These are phyloP conservation scores for Tragelaphus oryx DNA, from an alignment of 2,797 vertebrate species.

Conservation along the genomic window DNA sequence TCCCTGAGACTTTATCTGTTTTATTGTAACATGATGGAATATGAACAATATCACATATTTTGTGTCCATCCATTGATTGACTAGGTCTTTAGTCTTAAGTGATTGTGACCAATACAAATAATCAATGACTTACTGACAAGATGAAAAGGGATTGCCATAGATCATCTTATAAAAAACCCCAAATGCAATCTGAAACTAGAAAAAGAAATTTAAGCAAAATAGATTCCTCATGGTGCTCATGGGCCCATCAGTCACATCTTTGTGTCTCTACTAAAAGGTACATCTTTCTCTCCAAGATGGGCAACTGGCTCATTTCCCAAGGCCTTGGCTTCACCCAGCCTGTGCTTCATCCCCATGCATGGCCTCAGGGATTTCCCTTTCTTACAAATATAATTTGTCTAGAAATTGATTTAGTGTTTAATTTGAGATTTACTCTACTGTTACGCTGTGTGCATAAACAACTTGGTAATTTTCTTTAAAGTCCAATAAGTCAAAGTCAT, in stretches of 20 bases:
- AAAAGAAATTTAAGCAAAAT: constrained; percentile 1
- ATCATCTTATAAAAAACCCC: not conserved
- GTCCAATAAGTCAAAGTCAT: constrained; percentile 19
- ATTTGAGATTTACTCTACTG: not conserved
- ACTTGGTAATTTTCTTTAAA: not conserved
- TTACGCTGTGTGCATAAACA: not conserved
- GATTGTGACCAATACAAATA: constrained; percentile 34
- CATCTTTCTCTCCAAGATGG: not conserved
- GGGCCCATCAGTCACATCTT: not conserved
- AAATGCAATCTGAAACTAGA: not conserved
- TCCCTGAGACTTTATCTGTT: not conserved
- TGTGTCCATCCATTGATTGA: constrained; percentile 16
- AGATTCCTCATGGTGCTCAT: not conserved
- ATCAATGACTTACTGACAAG: not conserved
- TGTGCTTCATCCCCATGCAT: not conserved
- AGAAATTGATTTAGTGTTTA: not conserved
- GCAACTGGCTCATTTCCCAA: not conserved
- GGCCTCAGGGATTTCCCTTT: not conserved
- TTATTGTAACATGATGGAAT: not conserved
- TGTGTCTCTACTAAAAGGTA: not conserved
- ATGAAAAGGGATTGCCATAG: not conserved
- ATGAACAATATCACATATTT: not conserved
- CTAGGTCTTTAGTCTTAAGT: not conserved
- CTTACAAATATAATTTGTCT: not conserved
- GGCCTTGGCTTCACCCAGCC: not conserved